Base-by-base conservation (phyloP, 2,888 invertebrate species). In the Drosophila bunnanda region DNA sequence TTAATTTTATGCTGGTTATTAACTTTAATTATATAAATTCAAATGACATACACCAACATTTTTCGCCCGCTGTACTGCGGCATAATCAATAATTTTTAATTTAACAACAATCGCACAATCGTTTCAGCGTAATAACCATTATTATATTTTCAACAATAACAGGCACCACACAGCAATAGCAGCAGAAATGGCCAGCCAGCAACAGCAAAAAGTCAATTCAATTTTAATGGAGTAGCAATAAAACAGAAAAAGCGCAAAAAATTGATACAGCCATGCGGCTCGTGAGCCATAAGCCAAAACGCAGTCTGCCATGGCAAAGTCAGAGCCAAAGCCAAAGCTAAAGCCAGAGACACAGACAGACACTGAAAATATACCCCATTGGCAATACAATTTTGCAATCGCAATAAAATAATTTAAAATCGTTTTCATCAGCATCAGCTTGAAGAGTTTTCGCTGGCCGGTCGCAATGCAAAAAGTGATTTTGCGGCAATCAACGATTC, bases 361-460 rank as follows among this genome's bases (percentile, higher is more conserved):
- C 15, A 43, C 59, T 30, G 57, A 62, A 30, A 17, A 13, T 17
- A 20, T 15, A 50, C 20, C 68, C 79, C 77, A 73, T 60, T 77
- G 58, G 66, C 79, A 81, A 76, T 82, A 83, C 70, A 76, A 82
- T 82, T 83, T 87, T 85, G 83, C 84, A 85, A 85, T 85, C 83
- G 83, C 80, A 83, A 85, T 85, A 84, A 90, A 89, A 87, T 88
- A 90, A 91, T 90, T 91, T 91, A 89, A 91, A 90, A 89, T 90
- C 91, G 90, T 90, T 88, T 90, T 90, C 91, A 90, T 90, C 91
- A 90, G 85, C 88, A 82, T 76, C 83, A 78, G 69, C 77, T 82
- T 78, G 88, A 91, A 82, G 84, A 82, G 82, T 77, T 84, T 79
- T 66, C 65, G 66, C 59, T 69, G 5, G 68, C 52, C 64, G 25